phyloP scores from a whole-genome alignment of 2,888 invertebrate genomes.

The Leucania comma region DNA sequence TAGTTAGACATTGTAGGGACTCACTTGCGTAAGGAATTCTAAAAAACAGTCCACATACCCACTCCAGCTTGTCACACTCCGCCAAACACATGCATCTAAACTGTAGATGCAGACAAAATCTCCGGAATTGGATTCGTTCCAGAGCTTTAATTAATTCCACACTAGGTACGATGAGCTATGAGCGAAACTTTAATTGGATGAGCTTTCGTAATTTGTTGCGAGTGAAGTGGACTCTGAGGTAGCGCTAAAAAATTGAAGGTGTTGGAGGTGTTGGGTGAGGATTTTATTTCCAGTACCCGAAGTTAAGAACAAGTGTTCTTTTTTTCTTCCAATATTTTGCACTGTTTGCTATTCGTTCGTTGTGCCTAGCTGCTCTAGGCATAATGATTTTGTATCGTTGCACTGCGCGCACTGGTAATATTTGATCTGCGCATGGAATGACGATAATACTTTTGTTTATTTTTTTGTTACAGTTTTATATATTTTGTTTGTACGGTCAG shows the following conservation, averaged over 20 bases:
- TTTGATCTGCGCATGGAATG: too few species aligned
- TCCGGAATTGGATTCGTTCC: slow-evolving; percentile 65
- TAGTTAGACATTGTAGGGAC: too few species aligned
- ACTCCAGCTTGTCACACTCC: slow-evolving; percentile 7
- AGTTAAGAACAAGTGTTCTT: too few species aligned
- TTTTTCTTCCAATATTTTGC: too few species aligned
- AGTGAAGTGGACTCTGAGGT: slow-evolving; percentile 13
- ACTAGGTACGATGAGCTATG: slow-evolving; percentile 47
- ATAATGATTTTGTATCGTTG: too few species aligned
- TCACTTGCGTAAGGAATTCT: neutral
- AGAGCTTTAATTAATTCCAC: slow-evolving; percentile 69
- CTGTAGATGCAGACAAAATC: slow-evolving; percentile 45
- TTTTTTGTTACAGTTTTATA: too few species aligned
- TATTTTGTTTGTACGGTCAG: too few species aligned
- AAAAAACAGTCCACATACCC: neutral
- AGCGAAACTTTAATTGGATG: slow-evolving; percentile 61
- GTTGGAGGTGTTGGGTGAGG: neutral
- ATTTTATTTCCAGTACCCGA: neutral
- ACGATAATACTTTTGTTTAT: too few species aligned
- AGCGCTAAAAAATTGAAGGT: neutral
- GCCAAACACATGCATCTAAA: slow-evolving; percentile 45
- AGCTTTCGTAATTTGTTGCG: slow-evolving; percentile 40
- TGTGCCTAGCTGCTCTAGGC: too few species aligned
- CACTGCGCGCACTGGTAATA: too few species aligned
- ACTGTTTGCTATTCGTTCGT: too few species aligned